phyloP scores from a whole-genome alignment of 2,113 vertebrate species.

The Struthidea cinerea region DNA sequence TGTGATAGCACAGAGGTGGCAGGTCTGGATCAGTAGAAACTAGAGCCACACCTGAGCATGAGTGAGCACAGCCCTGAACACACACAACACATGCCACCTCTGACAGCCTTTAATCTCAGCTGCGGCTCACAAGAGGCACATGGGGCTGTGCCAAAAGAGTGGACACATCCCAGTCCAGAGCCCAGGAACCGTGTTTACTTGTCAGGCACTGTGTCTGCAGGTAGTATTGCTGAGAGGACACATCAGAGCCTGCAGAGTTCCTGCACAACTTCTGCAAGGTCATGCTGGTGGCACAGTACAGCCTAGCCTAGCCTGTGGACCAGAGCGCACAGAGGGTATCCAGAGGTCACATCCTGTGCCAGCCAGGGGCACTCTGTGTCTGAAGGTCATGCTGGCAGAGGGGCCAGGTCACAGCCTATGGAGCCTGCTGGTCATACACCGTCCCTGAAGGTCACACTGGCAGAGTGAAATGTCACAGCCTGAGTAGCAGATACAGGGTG shows the following conservation, averaged over 20 bases:
- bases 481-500: rapidly evolving
- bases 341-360: background rate
- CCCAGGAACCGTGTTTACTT: background rate
- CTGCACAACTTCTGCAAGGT: background rate
- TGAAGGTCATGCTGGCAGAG: background rate
- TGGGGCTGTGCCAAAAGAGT: background rate
- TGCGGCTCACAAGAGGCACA: background rate
- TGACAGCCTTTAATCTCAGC: background rate
- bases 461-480: background rate
- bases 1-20: background rate
- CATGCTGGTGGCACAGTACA: background rate
- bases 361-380: background rate
- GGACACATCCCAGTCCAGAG: background rate
- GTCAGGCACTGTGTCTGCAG: background rate
- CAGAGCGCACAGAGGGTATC: background rate
- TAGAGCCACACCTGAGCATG: background rate
- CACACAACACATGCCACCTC: background rate
- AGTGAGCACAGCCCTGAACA: background rate
- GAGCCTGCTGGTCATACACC: rapidly evolving
- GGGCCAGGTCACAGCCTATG: background rate
- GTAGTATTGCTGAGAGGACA: rapidly evolving
- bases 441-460: background rate
- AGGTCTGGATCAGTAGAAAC: background rate
- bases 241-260: rapidly evolving
- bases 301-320: background rate